A percentile compares a stretch with the other conserved stretches of the same genome.
These are phyloP conservation scores for Diplazon laetatorius DNA, from an alignment of 2,888 invertebrate genomes.

Conservation along the genomic window DNA sequence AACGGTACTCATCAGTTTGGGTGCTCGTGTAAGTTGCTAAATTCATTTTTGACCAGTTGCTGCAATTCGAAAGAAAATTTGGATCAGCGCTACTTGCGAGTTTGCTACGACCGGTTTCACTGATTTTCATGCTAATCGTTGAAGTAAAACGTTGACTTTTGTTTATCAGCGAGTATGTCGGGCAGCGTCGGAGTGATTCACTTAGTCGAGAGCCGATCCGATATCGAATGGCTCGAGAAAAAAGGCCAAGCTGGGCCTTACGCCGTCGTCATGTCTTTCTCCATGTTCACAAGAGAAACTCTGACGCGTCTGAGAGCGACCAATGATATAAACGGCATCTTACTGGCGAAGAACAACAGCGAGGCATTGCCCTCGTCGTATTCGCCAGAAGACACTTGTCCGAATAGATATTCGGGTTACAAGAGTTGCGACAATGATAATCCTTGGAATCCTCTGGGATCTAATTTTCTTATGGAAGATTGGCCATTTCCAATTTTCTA, in stretches of 20 bases:
- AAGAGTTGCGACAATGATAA: constrained; percentile 82
- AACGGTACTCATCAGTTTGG: constrained; percentile 98
- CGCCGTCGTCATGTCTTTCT: constrained; percentile 88
- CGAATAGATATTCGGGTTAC: constrained; percentile 88
- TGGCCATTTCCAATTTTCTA: constrained; percentile 95
- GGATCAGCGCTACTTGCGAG: background rate
- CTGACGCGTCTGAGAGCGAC: constrained; percentile 84
- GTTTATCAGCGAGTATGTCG: constrained; percentile 86
- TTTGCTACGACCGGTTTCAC: background rate
- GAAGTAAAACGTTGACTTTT: constrained; percentile 28
- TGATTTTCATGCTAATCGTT: background rate
- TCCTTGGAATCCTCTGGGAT: constrained; percentile 92
- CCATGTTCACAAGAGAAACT: constrained; percentile 85
- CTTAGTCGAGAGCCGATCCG: constrained; percentile 86
- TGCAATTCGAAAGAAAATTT: background rate
- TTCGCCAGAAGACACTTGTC: constrained; percentile 89
- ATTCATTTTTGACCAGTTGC: background rate
- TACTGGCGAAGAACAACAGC: constrained; percentile 85
- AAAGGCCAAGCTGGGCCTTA: constrained; percentile 92
- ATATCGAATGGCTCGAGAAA: constrained; percentile 89
- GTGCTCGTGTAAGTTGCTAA: constrained; percentile 91
- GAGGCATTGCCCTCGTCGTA: constrained; percentile 71
- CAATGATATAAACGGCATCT: constrained; percentile 86
- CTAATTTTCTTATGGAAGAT: constrained; percentile 89
- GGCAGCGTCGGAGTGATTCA: constrained; percentile 95